These are phyloP conservation scores for Harpagoxenus sublaevis DNA, from an alignment of 2,888 invertebrate species.

Conservation along the genomic window DNA sequence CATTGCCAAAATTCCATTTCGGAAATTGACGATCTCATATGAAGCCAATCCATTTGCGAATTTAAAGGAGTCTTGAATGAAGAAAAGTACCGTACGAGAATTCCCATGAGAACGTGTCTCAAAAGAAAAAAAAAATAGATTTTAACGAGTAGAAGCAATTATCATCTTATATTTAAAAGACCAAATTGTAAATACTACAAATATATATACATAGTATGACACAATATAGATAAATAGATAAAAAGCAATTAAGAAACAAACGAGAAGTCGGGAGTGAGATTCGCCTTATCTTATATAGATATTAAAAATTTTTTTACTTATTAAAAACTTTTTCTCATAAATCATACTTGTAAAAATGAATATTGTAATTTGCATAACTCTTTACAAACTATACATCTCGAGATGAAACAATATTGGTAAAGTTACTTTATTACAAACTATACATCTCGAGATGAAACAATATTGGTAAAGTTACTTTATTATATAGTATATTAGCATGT, in stretches of 20 bases:
- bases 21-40: neutral
- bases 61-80: neutral
- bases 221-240: too few species aligned
- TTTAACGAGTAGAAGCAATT: neutral
- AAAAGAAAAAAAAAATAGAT: neutral
- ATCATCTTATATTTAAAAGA: neutral
- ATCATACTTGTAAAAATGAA: conserved; percentile 6
- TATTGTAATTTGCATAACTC: neutral
- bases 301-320: too few species aligned
- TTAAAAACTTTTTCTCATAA: neutral
- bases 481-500: neutral
- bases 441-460: neutral
- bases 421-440: neutral
- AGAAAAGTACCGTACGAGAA: neutral
- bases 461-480: neutral
- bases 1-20: conserved; percentile 29
- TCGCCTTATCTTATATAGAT: neutral
- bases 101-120: neutral
- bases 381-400: neutral
- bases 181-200: neutral
- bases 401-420: neutral
- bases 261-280: neutral
- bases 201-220: neutral
- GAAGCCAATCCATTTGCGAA: neutral
- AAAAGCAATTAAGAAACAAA: neutral